Evolutionary conservation across 1,140 invertebrate genomes (phyloP).

Genomic region (Antheraea mylitta): DNA sequence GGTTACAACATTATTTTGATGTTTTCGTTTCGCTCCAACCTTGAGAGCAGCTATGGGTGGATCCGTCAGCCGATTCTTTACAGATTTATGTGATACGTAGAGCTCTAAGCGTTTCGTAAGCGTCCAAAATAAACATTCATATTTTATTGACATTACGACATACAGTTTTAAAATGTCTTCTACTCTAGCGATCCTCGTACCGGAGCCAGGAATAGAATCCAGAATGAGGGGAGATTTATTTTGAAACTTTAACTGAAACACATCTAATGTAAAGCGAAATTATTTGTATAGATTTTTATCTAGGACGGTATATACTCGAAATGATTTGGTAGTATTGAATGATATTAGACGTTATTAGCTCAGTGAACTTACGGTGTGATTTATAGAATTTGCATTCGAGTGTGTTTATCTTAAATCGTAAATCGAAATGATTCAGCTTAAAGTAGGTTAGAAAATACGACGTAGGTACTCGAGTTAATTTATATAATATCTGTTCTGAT

Average conservation of each 20-base stretch:
- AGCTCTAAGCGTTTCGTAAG: constrained; percentile 67
- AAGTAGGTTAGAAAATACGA: constrained; percentile 12
- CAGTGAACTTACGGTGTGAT: constrained; percentile 35
- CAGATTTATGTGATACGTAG: constrained; percentile 59
- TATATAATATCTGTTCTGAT: background rate
- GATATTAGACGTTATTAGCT: constrained; percentile 25
- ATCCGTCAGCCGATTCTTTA: constrained; percentile 58
- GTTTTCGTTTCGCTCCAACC: constrained; percentile 52
- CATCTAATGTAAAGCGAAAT: constrained; percentile 36
- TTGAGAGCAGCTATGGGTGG: constrained; percentile 45
- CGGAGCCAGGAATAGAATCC: constrained; percentile 58
- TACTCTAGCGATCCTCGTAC: constrained; percentile 38
- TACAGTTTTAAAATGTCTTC: constrained; percentile 45
- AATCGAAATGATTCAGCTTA: constrained; percentile 13
- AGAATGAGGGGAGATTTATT: constrained; percentile 62
- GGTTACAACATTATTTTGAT: constrained; percentile 56
- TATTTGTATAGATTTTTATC: constrained; percentile 26
- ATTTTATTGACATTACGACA: constrained; percentile 76
- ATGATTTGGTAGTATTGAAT: constrained; percentile 5
- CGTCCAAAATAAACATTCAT: constrained; percentile 72
- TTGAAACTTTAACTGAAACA: constrained; percentile 52
- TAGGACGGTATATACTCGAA: background rate
- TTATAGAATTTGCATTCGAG: constrained; percentile 30
- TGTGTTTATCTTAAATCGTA: constrained; percentile 35
- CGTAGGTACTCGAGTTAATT: background rate